phyloP scores from a whole-genome alignment of 2,797 vertebrate species.

The Danio jaintianensis region DNA sequence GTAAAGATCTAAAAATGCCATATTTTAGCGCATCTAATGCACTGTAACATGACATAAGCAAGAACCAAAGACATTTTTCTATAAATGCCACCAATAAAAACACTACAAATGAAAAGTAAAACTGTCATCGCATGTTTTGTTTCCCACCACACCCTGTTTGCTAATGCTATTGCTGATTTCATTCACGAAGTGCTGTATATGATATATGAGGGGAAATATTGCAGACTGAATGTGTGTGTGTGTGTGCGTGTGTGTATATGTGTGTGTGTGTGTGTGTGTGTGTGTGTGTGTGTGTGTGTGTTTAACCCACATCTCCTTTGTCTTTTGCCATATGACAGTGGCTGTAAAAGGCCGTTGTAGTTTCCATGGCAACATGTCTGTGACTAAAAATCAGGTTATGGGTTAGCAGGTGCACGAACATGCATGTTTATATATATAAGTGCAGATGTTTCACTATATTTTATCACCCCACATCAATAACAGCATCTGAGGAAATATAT shows the following conservation, averaged over 20 bases:
- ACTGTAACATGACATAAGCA: too few relatives aligned
- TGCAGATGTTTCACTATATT: slow-evolving; percentile 57
- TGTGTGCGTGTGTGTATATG: slow-evolving; percentile 6
- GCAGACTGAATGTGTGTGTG: not conserved
- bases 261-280: not conserved
- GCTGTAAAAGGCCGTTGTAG: slow-evolving; percentile 74
- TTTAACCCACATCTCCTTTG: slow-evolving; percentile 45
- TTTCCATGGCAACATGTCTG: slow-evolving; percentile 79
- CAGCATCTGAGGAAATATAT: slow-evolving; percentile 80
- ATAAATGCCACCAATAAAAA: not conserved
- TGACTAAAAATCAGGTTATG: slow-evolving; percentile 77
- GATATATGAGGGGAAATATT: slow-evolving; percentile 12
- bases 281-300: slow-evolving; percentile 21
- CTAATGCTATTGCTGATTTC: not conserved
- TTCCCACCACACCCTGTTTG: not conserved
- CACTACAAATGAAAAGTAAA: not conserved
- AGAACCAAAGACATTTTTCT: not conserved
- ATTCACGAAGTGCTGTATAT: not conserved
- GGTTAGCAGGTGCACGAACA: slow-evolving; percentile 72
- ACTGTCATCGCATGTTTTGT: not conserved
- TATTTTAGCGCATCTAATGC: too few relatives aligned
- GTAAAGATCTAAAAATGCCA: too few relatives aligned
- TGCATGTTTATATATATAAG: slow-evolving; percentile 55
- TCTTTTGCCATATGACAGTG: slow-evolving; percentile 53
- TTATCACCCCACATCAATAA: slow-evolving; percentile 14